Conservation (phyloP, 1,140 invertebrate species). For the Meloidogyne floridensis region DNA sequence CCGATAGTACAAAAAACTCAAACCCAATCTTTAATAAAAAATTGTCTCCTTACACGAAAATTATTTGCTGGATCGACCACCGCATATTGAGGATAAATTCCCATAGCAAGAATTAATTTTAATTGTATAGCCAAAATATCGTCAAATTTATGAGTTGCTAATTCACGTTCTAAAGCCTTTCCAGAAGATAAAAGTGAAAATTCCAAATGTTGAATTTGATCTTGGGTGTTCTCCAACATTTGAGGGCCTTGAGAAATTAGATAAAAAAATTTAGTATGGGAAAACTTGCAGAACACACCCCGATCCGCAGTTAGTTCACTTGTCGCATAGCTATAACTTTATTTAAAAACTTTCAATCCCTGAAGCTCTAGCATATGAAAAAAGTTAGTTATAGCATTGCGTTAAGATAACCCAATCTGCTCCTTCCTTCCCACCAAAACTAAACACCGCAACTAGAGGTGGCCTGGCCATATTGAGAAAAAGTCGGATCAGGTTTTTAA, state of each 20-base stretch:
- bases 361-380: too few relatives aligned
- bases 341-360: too few relatives aligned
- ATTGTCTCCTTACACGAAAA: background rate
- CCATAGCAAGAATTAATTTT: slow-evolving; percentile 43
- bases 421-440: too few relatives aligned
- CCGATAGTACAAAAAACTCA: too few relatives aligned
- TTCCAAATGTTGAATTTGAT: slow-evolving; percentile 38
- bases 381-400: too few relatives aligned
- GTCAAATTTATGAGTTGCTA: slow-evolving; percentile 37
- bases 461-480: too few relatives aligned
- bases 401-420: too few relatives aligned
- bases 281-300: too few relatives aligned
- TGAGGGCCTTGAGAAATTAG: slow-evolving; percentile 4
- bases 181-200: slow-evolving; percentile 43
- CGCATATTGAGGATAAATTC: slow-evolving; percentile 52
- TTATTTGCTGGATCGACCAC: slow-evolving; percentile 41
- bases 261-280: background rate
- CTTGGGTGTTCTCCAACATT: slow-evolving; percentile 20
- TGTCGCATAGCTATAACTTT: too few relatives aligned
- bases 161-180: slow-evolving; percentile 31
- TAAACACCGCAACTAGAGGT: too few relatives aligned
- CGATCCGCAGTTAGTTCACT: too few relatives aligned
- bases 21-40: background rate
- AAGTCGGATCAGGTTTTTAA: too few relatives aligned
- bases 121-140: slow-evolving; percentile 32